phyloP scores from a whole-genome alignment of 2,888 invertebrate species.

The Napeogenes sylphis region DNA sequence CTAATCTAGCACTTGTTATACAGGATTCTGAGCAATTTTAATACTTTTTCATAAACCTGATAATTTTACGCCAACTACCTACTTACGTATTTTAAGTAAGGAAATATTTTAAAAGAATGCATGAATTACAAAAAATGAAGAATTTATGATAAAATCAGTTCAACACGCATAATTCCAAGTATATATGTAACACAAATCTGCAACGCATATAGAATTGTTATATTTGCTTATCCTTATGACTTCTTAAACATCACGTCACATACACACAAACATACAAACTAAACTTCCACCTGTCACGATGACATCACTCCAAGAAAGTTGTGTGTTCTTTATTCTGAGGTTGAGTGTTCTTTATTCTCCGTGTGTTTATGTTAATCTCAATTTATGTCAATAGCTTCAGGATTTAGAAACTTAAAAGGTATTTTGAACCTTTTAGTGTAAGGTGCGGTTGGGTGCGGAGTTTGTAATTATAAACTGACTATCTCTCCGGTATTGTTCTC shows the following conservation, averaged over 20 bases:
- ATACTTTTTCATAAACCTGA: no score
- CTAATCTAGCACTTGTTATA: no score
- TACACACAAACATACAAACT: slow-evolving; percentile 33
- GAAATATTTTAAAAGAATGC: no score
- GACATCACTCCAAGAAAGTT: slow-evolving; percentile 40
- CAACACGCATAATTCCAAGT: slow-evolving; percentile 20
- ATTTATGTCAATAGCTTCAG: slow-evolving; percentile 8
- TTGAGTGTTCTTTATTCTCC: neutral
- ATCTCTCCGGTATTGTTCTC: slow-evolving; percentile 11
- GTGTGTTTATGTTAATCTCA: slow-evolving; percentile 20
- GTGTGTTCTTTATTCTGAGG: slow-evolving; percentile 20
- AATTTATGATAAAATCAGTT: slow-evolving; percentile 2
- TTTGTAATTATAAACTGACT: slow-evolving; percentile 13
- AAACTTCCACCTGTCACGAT: slow-evolving; percentile 33
- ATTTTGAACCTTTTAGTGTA: neutral
- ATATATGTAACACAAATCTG: slow-evolving; percentile 21
- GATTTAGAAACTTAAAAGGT: slow-evolving; percentile 9
- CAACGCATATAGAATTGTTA: slow-evolving; percentile 34
- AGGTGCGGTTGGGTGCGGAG: slow-evolving; percentile 24
- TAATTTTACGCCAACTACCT: no score
- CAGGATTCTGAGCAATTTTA: no score
- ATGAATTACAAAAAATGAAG: neutral
- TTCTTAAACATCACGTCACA: slow-evolving; percentile 36
- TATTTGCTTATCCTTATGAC: slow-evolving; percentile 33
- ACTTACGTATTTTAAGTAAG: no score